These are phyloP conservation scores for Volucella bombylans DNA, from an alignment of 2,888 invertebrate genomes.

Conservation along the genomic window DNA sequence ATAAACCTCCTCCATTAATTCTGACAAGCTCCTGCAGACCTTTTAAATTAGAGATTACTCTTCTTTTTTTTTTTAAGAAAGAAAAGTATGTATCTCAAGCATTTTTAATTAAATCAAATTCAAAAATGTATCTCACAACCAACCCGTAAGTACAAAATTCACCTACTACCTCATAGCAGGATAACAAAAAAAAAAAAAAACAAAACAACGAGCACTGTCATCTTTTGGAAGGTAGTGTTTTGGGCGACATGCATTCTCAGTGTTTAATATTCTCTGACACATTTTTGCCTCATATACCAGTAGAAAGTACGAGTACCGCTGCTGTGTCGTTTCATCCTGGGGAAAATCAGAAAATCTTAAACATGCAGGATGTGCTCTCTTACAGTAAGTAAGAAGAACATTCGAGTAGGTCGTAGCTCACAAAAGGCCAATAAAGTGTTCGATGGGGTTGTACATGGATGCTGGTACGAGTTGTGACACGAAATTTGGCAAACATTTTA, in stretches of 20 bases:
- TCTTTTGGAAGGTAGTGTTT: conserved; percentile 13
- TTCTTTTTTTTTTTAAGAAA: neutral
- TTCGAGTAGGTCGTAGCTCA: conserved; percentile 10
- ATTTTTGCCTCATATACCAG: conserved; percentile 38
- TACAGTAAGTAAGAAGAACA: conserved; percentile 33
- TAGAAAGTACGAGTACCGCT: too few species aligned
- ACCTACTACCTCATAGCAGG: conserved; percentile 20
- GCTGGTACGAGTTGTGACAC: too few species aligned
- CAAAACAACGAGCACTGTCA: conserved; percentile 39
- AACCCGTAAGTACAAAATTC: conserved; percentile 33
- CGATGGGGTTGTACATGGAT: too few species aligned
- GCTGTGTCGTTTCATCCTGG: conserved; percentile 3
- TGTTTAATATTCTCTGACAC: conserved; percentile 66
- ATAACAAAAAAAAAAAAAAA: too few species aligned
- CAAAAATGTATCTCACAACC: conserved; percentile 52
- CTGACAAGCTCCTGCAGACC: conserved; percentile 15
- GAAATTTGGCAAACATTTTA: too few species aligned
- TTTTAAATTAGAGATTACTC: conserved; percentile 21
- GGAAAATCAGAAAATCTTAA: conserved; percentile 42
- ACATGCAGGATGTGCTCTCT: conserved; percentile 30
- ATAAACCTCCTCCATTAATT: conserved; percentile 20
- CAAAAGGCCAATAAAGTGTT: neutral
- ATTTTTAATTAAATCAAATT: conserved; percentile 71
- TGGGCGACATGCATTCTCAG: conserved; percentile 45
- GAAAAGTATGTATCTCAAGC: conserved; percentile 65